Base-by-base conservation (phyloP, 2,888 invertebrate genomes). In the Drosophila prolongata region DNA sequence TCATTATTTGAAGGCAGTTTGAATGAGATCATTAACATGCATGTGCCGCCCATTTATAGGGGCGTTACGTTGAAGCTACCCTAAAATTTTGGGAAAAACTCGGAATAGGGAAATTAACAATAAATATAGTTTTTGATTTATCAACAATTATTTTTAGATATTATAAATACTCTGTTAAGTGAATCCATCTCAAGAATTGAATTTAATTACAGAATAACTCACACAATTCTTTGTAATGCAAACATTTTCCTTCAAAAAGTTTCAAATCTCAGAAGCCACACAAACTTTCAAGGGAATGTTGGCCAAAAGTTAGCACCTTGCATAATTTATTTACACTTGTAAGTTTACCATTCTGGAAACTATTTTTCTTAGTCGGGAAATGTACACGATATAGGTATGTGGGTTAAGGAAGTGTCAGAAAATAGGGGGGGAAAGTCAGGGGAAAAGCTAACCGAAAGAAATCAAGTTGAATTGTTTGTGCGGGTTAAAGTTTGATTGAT, bases 401-500 rank as follows among this genome's bases (percentile, higher is more conserved):
- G 59, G 47, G 35, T 50, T 58, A 58, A 40, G 38, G 38, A 38
- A 27, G 38, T 38, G 56, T 14, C 24, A 16, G 35, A 16, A 27
- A 44, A 37, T 16, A 16, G 43, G 30, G 13, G 13, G 9, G 8
- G 19, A 24, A 8, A 6, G 61, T 43, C 13, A 10, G 30, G 35
- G 44, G 9, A 6, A 16, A 13, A 30, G 49, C 30, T 13, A 47
- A 30, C 24, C 30, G 50, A 43, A 59, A 44, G 64, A 65, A 60
- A 50, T 65, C 65, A 66, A 66, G 65, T 66, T 53, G 62, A 47
- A 62, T 66, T 61, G 65, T 61, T 62, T 61, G 61, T 66, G 66
- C 66, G 47, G 64, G 55, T 37, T 64, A 64, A 70, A 77, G 76
- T 78, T 82, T 87, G 89, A 85, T 81, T 86, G 86, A 87, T 83